Evolutionary conservation across 2,797 vertebrate species (phyloP).

Genomic region (Xenopus petersii): DNA sequence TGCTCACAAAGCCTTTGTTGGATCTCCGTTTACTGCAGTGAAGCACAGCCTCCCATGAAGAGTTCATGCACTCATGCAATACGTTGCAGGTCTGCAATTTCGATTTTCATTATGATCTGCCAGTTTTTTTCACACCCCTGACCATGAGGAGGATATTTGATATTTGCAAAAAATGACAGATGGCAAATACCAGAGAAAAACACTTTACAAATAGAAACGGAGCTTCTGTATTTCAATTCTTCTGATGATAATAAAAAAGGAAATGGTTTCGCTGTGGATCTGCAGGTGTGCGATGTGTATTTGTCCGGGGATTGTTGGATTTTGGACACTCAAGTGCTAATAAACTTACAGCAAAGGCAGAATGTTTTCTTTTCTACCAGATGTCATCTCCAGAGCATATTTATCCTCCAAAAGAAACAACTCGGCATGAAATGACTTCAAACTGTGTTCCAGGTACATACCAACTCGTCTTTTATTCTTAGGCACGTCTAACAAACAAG

Average conservation of each 20-base stretch:
- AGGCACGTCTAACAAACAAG: conserved; percentile 9
- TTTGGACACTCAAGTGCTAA: conserved; percentile 56
- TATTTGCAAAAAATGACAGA: conserved; percentile 59
- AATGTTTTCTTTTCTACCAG: conserved; percentile 37
- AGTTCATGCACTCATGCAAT: conserved; percentile 42
- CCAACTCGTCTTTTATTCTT: conserved; percentile 13
- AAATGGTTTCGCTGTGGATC: conserved; percentile 52
- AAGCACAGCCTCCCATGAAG: conserved; percentile 51
- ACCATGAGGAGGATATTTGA: conserved; percentile 61
- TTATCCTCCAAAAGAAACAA: conserved; percentile 49
- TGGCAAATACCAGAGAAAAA: conserved; percentile 50
- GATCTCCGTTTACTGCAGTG: conserved; percentile 31
- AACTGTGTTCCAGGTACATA: conserved; percentile 35
- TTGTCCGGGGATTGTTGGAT: conserved; percentile 51
- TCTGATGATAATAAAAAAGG: conserved; percentile 54
- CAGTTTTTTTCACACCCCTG: conserved; percentile 59
- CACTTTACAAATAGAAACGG: conserved; percentile 51
- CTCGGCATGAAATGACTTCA: conserved; percentile 54
- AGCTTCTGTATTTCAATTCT: conserved; percentile 59
- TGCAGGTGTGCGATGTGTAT: conserved; percentile 58
- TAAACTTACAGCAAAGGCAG: conserved; percentile 53
- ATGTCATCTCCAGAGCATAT: conserved; percentile 39
- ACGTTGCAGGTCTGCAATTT: conserved; percentile 57
- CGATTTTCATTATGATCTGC: conserved; percentile 55
- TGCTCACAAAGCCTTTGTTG: conserved; percentile 27